Evolutionary conservation across 2,797 vertebrate species (phyloP).

Genomic region (Sarcophilus harrisii): DNA sequence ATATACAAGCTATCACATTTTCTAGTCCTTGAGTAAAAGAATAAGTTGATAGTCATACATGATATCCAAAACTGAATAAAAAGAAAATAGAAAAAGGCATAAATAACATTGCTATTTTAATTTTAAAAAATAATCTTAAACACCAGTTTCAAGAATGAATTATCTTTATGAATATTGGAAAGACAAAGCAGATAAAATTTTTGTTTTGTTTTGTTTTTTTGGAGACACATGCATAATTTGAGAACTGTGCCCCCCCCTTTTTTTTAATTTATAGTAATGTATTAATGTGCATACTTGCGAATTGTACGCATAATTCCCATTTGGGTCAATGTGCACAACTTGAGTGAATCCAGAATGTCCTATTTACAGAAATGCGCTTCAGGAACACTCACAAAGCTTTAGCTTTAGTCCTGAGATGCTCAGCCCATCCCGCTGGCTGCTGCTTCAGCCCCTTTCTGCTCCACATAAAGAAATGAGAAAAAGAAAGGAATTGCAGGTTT

Average conservation of each 20-base stretch:
- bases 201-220: background rate
- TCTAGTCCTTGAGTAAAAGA: constrained; percentile 28
- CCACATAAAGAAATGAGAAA: background rate
- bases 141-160: constrained; percentile 34
- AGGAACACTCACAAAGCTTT: constrained; percentile 75
- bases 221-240: background rate
- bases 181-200: constrained; percentile 35
- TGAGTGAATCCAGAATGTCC: constrained; percentile 35
- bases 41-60: background rate
- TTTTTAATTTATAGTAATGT: background rate
- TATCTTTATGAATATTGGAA: background rate
- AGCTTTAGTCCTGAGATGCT: constrained; percentile 9
- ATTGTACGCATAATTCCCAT: constrained; percentile 54
- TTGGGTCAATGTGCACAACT: constrained; percentile 71
- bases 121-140: constrained; percentile 14
- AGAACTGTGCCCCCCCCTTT: background rate
- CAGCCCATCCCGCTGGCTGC: constrained; percentile 64
- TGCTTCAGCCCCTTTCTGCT: constrained; percentile 2
- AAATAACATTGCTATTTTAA: constrained; percentile 4
- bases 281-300: constrained; percentile 53
- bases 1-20: constrained; percentile 15
- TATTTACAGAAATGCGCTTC: constrained; percentile 68
- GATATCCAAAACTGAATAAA: constrained; percentile 31
- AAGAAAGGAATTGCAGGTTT: constrained; percentile 8
- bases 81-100: background rate